phyloP scores from a whole-genome alignment of 2,797 vertebrate species.

The Phalanger gymnotis region DNA sequence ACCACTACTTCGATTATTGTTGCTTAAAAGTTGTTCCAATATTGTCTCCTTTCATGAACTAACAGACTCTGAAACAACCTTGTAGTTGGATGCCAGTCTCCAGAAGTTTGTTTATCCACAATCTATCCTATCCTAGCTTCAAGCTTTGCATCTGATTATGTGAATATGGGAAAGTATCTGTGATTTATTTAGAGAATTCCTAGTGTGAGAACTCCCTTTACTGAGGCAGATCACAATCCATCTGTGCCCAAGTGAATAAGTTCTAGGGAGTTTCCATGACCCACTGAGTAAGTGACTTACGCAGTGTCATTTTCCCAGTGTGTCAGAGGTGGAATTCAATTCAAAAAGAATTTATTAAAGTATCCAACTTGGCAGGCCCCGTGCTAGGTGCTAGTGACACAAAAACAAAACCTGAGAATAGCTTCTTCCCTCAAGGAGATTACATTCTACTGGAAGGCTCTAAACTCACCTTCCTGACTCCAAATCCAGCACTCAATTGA shows the following conservation, averaged over 20 bases:
- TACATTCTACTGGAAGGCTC: background rate
- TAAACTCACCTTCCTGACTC: background rate
- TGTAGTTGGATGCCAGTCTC: background rate
- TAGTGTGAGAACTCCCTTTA: background rate
- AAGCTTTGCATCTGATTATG: background rate
- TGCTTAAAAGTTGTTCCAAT: background rate
- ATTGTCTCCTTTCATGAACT: background rate
- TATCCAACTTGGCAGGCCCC: background rate
- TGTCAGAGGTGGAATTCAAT: background rate
- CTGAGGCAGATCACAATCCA: background rate
- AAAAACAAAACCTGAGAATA: background rate
- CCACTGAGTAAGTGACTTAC: background rate
- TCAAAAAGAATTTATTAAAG: background rate
- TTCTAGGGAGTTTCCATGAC: background rate
- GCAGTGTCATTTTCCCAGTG: background rate
- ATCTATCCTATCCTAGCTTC: background rate
- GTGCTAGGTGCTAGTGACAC: background rate
- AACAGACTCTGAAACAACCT: background rate
- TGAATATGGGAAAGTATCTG: background rate
- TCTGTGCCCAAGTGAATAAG: background rate
- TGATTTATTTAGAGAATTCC: background rate
- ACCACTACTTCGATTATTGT: background rate
- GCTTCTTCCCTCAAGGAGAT: background rate
- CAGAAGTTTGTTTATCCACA: background rate
- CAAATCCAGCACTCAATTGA: background rate